phyloP scores from a whole-genome alignment of 2,113 vertebrate species.

The Castor canadensis region DNA sequence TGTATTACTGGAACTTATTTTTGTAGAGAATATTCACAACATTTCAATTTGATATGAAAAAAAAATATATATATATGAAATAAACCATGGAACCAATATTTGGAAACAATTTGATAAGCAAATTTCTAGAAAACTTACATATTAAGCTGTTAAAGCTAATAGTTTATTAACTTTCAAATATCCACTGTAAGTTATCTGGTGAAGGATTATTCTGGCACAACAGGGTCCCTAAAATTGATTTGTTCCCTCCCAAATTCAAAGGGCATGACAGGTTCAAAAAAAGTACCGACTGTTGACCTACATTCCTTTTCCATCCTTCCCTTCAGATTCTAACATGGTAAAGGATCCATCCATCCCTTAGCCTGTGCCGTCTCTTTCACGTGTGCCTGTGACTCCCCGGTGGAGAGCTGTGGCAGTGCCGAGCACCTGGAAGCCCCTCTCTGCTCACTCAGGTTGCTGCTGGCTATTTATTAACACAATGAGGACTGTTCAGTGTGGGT shows the following conservation, averaged over 20 bases:
- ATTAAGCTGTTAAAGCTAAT: neutral
- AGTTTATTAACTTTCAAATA: slow-evolving; percentile 2
- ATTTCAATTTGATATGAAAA: neutral
- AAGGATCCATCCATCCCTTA: neutral
- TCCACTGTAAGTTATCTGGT: neutral
- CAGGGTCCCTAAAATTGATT: neutral
- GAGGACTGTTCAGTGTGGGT: slow-evolving; percentile 78
- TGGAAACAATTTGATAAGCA: neutral
- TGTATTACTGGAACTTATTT: neutral
- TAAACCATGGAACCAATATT: neutral
- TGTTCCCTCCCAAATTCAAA: neutral
- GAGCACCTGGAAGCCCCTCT: slow-evolving; percentile 77
- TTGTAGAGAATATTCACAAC: too few relatives aligned
- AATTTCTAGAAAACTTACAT: neutral
- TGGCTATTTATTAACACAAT: slow-evolving; percentile 84
- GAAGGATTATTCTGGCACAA: neutral
- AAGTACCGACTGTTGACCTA: neutral
- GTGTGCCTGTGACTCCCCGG: slow-evolving; percentile 39
- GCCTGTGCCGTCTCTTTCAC: neutral
- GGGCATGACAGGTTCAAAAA: neutral
- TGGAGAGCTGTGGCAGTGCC: slow-evolving; percentile 62
- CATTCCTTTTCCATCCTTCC: neutral
- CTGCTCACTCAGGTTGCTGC: slow-evolving; percentile 74
- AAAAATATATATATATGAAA: neutral
- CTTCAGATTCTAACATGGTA: neutral